phyloP scores from a whole-genome alignment of 1,140 invertebrate genomes.

The Diorhabda sublineata region DNA sequence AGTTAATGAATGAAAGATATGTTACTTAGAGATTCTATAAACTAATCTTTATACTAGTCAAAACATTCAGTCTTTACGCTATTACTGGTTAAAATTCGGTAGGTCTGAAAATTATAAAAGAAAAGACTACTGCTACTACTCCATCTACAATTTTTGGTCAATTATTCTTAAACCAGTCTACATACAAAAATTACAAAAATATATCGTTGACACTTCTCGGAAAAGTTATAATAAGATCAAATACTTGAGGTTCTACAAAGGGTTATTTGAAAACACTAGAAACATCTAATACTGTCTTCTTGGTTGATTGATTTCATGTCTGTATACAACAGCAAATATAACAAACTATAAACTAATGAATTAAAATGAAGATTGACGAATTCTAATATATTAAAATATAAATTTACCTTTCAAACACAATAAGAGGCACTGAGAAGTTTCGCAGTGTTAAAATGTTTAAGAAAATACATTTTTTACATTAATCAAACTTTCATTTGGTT shows the following conservation, averaged over 20 bases:
- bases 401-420: no score
- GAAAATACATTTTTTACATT: no score
- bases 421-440: no score
- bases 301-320: no score
- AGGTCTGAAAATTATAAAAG: constrained; percentile 9
- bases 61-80: constrained; percentile 37
- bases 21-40: constrained; percentile 25
- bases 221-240: constrained; percentile 19
- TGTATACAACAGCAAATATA: no score
- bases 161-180: constrained; percentile 32
- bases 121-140: neutral
- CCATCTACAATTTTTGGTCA: constrained; percentile 28
- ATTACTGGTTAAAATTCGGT: constrained; percentile 19
- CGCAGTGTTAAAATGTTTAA: no score
- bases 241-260: constrained; percentile 23
- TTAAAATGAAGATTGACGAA: no score
- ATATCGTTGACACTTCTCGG: constrained; percentile 37
- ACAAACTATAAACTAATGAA: no score
- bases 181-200: constrained; percentile 44
- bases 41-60: constrained; percentile 14
- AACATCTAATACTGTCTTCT: neutral
- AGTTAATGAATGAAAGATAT: constrained; percentile 23
- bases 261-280: constrained; percentile 25
- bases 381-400: no score
- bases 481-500: no score